These are phyloP conservation scores for Phataginus tetradactyla DNA, from an alignment of 2,797 vertebrate species.

Conservation along the genomic window DNA sequence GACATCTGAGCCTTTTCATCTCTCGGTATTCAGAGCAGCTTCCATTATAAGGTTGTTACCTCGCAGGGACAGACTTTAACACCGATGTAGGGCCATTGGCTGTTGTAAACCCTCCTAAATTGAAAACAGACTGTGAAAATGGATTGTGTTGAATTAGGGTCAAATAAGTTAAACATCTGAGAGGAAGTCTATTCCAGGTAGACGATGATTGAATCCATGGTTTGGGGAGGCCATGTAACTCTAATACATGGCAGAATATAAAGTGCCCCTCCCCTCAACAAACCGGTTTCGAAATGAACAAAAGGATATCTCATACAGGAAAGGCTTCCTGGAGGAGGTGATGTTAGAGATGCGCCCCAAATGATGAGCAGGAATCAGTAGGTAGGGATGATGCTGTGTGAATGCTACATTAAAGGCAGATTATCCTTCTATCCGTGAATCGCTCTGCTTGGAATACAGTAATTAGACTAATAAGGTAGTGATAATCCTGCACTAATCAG, in stretches of 20 bases:
- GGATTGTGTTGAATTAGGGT: not conserved
- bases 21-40: not conserved
- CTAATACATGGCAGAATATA: not conserved
- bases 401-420: not conserved
- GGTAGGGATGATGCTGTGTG: not conserved
- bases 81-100: not conserved
- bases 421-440: not conserved
- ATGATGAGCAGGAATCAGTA: not conserved
- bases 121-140: slow-evolving; percentile 38
- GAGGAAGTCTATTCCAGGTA: not conserved
- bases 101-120: not conserved
- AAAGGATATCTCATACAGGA: not conserved
- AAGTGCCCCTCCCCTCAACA: not conserved
- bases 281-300: not conserved
- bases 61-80: not conserved
- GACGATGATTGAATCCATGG: not conserved
- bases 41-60: not conserved
- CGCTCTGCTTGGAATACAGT: not conserved
- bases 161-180: slow-evolving; percentile 10
- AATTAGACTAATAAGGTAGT: not conserved
- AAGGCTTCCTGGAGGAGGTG: not conserved
- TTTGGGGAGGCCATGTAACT: not conserved
- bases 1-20: slow-evolving; percentile 12
- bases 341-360: not conserved
- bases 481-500: too few species aligned